Evolutionary conservation across 2,113 vertebrate genomes (phyloP).

Genomic region (Bubo scandiacus): DNA sequence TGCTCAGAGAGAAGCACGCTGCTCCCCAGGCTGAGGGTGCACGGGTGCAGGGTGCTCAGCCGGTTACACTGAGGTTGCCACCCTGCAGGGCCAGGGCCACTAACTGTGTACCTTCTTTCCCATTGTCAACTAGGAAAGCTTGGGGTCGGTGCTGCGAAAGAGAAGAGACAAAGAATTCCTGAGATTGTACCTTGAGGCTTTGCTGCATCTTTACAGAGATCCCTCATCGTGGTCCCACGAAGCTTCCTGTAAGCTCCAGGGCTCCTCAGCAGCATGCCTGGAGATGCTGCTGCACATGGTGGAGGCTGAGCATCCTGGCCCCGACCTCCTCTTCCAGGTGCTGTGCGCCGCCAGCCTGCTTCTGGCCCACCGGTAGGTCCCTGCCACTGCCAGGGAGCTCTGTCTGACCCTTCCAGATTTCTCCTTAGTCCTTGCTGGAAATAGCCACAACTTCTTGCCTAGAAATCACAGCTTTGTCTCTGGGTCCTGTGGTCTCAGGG

Average conservation of each 20-base stretch:
- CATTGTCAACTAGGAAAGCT: conserved; percentile 69
- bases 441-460: background rate
- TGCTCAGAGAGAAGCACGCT: background rate
- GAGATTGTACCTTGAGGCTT: conserved; percentile 76
- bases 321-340: conserved; percentile 74
- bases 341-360: conserved; percentile 77
- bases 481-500: background rate
- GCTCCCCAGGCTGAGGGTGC: background rate
- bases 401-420: background rate
- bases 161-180: conserved; percentile 71
- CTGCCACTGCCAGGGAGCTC: accelerated
- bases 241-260: background rate
- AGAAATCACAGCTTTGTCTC: background rate
- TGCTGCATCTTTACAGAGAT: conserved; percentile 65
- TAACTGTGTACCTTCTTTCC: background rate
- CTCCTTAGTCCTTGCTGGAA: background rate
- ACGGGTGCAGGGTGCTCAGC: background rate
- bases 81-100: background rate
- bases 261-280: conserved; percentile 55
- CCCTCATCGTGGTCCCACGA: background rate
- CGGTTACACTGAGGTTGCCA: background rate
- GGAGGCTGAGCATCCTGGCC: conserved; percentile 72
- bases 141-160: conserved; percentile 67
- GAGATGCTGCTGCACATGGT: conserved; percentile 74
- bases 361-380: conserved; percentile 53